Evolutionary conservation across 2,113 vertebrate species (phyloP), one percentile per base, ranked within the genome.

Genomic region (Coregonus clupeaformis): DNA sequence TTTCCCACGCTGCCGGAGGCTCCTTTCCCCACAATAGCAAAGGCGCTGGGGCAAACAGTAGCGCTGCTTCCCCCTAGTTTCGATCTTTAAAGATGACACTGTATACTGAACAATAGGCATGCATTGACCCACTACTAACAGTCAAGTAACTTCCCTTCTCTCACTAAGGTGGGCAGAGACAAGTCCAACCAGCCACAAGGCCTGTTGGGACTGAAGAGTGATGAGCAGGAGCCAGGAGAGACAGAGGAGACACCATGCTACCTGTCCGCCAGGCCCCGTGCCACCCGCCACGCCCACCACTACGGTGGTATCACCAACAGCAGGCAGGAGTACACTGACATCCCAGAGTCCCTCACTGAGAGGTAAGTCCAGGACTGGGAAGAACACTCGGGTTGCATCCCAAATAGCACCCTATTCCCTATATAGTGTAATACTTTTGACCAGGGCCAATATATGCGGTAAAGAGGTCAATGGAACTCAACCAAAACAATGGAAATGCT

Each of bases 271-370:
- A 95, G 75, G 29, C 96, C 96, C 25, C 93, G 82, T 80, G 90
- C 94, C 5, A 90, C 86, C 0, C 86, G 84, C 29, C 85, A 93
- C 0, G 94, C 94, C 0, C 93, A 95, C 77, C 94, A 94, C 36
- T 99, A 95, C 0, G 94, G 96, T 4, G 95, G 95, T 72, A 93
- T 92, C 2, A 92, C 94, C 80, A 95, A 97, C 86, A 99, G 97
- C 84, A 93, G 95, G 22, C 96, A 96, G 76, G 96, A 97, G 88
- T 97, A 96, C 85, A 82, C 91, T 30, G 82, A 93, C 42, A 45
- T 96, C 74, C 92, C 94, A 84, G 89, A 91, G 79, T 93, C 94
- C 77, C 85, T 98, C 75, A 92, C 83, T 84, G 84, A 95, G 86
- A 95, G 94, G 97, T 99, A 63, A 14, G 71, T 68, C 60, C 45